Base-by-base conservation (phyloP, 1,140 invertebrate genomes). In the Atta colombica region DNA sequence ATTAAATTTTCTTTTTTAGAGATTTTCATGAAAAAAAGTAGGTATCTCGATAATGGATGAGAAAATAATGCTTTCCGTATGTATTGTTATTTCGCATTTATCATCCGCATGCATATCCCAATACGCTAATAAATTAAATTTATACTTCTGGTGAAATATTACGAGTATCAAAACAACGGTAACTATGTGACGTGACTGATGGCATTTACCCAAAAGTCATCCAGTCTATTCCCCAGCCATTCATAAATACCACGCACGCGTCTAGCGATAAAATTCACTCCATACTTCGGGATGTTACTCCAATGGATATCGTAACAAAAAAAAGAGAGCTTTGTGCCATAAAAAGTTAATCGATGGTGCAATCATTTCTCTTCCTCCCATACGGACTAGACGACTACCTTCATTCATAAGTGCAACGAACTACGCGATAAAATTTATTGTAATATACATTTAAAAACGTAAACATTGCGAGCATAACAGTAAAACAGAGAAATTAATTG, bases 281-380 rank as follows among this genome's bases (percentile, higher is more conserved):
- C 7, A 14, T n/a, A 74, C 25, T 74, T 49, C 66, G 25, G 31
- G 25, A 49, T 75, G 69, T 75, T 72, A 45, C 49, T 8, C 39
- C 55, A 51, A 61, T 55, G 55, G n/a, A 21, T 82, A 35, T 75
- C 28, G 55, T n/a, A 21, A 72, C 35, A 60, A 58, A 63, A 74
- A n/a, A 71, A 16, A 53, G 35, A 55, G 35, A 31, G 39, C 55
- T n/a, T 39, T n/a, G 35, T 61, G 84, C 35, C 71, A 71, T 89
- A 84, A 84, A 45, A 85, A 49, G 69, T 60, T 72, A 89, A 90
- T 90, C 88, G 87, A 90, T 69, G 28, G 7, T 35, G 39, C 63
- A 72, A 87, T 77, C 75, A 45, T 89, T 78, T 28, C 68, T 35
- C 68, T 35, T 61, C 65, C 63, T 66, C 51, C 10, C 66, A 39